Evolutionary conservation across 2,888 invertebrate genomes (phyloP).

Genomic region (Desoria tigrina): DNA sequence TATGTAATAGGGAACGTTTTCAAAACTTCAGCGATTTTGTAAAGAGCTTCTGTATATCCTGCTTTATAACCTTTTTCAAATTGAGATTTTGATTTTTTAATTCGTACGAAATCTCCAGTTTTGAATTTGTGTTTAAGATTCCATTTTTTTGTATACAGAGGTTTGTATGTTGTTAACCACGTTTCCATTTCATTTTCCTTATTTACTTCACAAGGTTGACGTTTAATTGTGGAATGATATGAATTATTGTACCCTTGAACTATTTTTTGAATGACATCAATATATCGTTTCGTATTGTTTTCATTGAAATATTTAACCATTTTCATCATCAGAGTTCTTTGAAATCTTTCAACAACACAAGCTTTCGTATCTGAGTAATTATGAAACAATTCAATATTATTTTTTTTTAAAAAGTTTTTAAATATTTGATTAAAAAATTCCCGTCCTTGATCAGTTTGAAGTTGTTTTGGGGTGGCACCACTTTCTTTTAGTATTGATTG

Average conservation of each 20-base stretch:
- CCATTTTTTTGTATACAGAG: conserved; percentile 37
- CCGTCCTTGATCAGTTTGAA: conserved; percentile 32
- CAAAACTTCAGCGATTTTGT: background rate
- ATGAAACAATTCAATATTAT: conserved; percentile 32
- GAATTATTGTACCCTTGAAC: conserved; percentile 23
- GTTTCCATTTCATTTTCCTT: conserved; percentile 24
- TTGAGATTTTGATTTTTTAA: background rate
- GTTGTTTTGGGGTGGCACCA: background rate
- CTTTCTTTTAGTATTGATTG: conserved; percentile 23
- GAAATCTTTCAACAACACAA: conserved; percentile 32
- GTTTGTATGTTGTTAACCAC: conserved; percentile 60
- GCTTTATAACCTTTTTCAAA: background rate
- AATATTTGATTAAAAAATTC: conserved; percentile 24
- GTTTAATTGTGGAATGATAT: conserved; percentile 25
- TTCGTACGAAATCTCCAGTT: background rate
- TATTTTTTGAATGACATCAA: conserved; percentile 23
- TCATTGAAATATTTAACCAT: conserved; percentile 18
- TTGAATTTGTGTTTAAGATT: background rate
- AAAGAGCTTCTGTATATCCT: background rate
- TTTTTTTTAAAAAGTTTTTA: background rate
- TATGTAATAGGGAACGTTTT: background rate
- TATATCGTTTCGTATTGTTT: conserved; percentile 21
- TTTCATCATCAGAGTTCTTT: conserved; percentile 30
- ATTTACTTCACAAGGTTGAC: conserved; percentile 21
- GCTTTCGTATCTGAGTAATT: conserved; percentile 34